A percentile compares a stretch with the other conserved stretches of the same genome.
Conservation (phyloP, 2,888 invertebrate species). For the Microctonus brassicae region DNA sequence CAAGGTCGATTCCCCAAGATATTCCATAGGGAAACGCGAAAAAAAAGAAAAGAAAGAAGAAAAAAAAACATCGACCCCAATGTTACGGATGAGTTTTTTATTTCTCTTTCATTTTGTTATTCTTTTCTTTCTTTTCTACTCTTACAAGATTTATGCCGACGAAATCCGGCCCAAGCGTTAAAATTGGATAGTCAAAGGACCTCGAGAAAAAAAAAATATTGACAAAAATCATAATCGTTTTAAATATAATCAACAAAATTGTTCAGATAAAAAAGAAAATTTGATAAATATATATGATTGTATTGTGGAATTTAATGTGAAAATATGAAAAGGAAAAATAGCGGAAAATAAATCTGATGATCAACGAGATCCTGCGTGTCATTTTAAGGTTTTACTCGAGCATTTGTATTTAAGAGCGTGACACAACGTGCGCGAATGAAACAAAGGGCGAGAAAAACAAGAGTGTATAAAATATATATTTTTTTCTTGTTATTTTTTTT, state of each 20-base stretch:
- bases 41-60: slow-evolving; percentile 27
- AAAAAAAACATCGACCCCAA: background rate
- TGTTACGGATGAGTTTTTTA: slow-evolving; percentile 1
- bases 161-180: background rate
- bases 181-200: background rate
- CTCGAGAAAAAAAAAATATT: background rate
- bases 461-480: background rate
- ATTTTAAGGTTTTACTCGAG: background rate
- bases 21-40: slow-evolving; percentile 9
- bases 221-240: background rate
- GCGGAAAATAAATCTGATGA: background rate
- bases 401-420: background rate
- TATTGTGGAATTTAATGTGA: background rate
- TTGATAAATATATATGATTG: background rate
- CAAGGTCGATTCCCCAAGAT: slow-evolving; percentile 40
- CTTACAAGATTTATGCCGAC: background rate
- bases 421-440: background rate
- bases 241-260: background rate
- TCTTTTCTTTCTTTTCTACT: background rate
- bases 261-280: background rate
- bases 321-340: background rate
- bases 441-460: background rate
- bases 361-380: background rate
- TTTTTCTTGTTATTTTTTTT: background rate
- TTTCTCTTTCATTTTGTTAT: background rate